Conservation (phyloP, 2,888 invertebrate genomes). For the Eudemis profundana region DNA sequence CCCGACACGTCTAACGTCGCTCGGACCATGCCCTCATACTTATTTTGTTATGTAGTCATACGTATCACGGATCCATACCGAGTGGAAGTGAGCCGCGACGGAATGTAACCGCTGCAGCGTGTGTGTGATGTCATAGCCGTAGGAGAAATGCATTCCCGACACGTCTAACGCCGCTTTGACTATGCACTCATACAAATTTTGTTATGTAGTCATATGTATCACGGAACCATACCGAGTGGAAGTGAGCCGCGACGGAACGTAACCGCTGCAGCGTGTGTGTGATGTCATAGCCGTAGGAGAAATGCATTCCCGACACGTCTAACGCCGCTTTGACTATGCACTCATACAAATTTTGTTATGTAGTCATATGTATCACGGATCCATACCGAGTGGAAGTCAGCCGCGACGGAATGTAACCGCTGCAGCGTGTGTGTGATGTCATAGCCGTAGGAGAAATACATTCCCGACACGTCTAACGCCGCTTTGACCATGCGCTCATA, state of each 20-base stretch:
- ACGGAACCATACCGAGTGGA: no score
- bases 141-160: constrained; percentile 96
- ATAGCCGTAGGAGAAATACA: constrained; percentile 97
- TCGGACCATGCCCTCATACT: no score
- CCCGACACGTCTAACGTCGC: constrained; percentile 90
- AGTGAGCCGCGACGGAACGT: constrained; percentile 91
- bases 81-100: constrained; percentile 91
- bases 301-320: constrained; percentile 93
- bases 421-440: constrained; percentile 97
- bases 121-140: constrained; percentile 89
- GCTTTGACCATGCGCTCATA: neutral
- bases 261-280: constrained; percentile 96
- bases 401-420: constrained; percentile 92
- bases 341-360: no score
- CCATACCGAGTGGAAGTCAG: constrained; percentile 90
- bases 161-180: constrained; percentile 88
- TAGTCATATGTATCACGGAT: no score
- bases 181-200: no score
- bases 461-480: constrained; percentile 87
- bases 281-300: constrained; percentile 97
- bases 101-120: constrained; percentile 94
- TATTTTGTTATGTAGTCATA: no score
- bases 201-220: no score
- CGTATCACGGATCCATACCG: no score
- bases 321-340: neutral